Evolutionary conservation across 1,140 invertebrate genomes (phyloP).

Genomic region (Batillaria attramentaria): DNA sequence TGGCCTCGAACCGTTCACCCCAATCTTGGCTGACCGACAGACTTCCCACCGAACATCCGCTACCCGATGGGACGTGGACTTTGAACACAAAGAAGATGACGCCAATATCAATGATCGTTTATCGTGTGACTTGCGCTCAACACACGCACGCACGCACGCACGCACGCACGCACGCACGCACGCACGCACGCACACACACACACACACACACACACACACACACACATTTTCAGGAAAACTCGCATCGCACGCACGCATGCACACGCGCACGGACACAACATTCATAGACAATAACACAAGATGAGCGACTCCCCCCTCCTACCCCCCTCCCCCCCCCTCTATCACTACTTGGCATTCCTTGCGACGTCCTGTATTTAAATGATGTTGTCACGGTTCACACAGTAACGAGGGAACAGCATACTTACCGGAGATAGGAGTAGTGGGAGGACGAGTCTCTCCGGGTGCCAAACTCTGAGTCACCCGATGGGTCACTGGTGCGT

Average conservation of each 20-base stretch:
- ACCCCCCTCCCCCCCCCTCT: no score
- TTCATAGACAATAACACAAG: neutral
- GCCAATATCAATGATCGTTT: neutral
- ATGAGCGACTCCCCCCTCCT: no score
- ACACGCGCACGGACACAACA: conserved; percentile 3
- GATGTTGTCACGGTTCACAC: no score
- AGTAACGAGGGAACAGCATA: no score
- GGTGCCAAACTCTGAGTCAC: no score
- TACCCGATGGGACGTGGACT: neutral
- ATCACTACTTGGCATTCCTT: no score
- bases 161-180: conserved; percentile 17
- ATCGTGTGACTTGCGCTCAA: neutral
- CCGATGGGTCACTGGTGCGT: no score
- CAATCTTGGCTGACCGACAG: conserved; percentile 41
- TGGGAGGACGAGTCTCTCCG: no score
- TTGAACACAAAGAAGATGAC: neutral
- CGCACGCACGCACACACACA: neutral
- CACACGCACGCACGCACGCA: neutral
- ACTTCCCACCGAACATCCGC: neutral
- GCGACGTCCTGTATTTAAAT: no score
- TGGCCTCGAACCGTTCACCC: conserved; percentile 44
- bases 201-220: neutral
- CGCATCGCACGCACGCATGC: neutral
- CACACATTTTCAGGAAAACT: neutral
- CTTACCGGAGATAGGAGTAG: no score